A percentile compares a stretch with the other conserved stretches of the same genome.
Evolutionary conservation across 23 tunicate genomes (phyloP).

Genomic region (Pegea sp.): DNA sequence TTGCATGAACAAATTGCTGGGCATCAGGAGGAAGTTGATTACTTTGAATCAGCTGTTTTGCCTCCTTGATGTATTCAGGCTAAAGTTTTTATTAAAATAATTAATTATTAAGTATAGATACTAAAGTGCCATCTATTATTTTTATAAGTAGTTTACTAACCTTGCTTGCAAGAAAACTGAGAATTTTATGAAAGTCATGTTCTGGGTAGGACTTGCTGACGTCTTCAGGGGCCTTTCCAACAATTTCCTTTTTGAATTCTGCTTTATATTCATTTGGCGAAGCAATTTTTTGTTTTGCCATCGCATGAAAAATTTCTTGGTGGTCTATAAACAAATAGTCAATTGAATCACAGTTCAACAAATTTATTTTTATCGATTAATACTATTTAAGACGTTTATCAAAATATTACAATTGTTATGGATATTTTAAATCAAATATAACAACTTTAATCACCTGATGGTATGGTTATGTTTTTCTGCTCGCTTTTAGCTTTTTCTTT

Average conservation of each 20-base stretch:
- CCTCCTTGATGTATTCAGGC: constrained; percentile 47
- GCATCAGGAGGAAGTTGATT: constrained; percentile 18
- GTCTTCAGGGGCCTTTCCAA: constrained; percentile 63
- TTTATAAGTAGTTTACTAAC: constrained; percentile 13
- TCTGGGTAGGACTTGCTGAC: constrained; percentile 62
- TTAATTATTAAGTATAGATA: no score
- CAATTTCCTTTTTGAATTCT: constrained; percentile 51
- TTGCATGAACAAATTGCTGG: constrained; percentile 13
- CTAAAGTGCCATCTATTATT: no score
- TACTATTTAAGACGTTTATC: neutral
- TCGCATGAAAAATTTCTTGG: constrained; percentile 62
- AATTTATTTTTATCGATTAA: neutral
- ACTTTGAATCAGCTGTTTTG: constrained; percentile 16
- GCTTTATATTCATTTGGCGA: constrained; percentile 26
- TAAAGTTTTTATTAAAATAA: constrained; percentile 1
- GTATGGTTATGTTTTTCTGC: neutral
- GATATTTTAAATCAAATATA: neutral
- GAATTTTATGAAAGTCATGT: constrained; percentile 21
- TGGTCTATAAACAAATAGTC: constrained; percentile 10
- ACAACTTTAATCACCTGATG: neutral
- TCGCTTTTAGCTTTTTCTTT: neutral
- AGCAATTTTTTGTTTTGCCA: constrained; percentile 39
- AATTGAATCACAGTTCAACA: neutral
- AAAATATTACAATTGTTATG: neutral
- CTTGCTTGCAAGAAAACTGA: constrained; percentile 54